Conservation (phyloP, 2,888 invertebrate genomes). For the Nymphalis c-album region DNA sequence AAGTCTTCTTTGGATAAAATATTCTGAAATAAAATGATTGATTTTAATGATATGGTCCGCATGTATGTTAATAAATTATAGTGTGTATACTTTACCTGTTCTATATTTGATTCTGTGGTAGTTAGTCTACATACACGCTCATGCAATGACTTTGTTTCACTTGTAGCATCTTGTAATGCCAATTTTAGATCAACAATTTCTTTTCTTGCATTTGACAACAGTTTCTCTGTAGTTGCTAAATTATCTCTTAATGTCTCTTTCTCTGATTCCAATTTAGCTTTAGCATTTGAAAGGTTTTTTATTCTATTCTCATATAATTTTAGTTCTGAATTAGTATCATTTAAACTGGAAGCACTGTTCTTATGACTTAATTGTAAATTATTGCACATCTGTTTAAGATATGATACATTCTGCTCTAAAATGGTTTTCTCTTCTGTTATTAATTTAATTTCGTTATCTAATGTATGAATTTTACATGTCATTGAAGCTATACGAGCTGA, state of each 20-base stretch:
- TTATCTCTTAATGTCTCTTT: conserved; percentile 82
- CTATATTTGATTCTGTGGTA: conserved; percentile 55
- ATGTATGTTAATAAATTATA: conserved; percentile 5
- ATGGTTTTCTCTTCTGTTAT: conserved; percentile 69
- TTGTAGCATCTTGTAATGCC: conserved; percentile 83
- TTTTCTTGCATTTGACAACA: conserved; percentile 85
- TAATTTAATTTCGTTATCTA: conserved; percentile 73
- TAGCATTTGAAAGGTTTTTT: conserved; percentile 73
- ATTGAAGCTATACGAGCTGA: conserved; percentile 62
- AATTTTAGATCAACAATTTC: conserved; percentile 83
- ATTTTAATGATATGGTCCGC: not conserved
- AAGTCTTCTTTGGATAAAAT: conserved; percentile 57
- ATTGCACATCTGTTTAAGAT: conserved; percentile 72
- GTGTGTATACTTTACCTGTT: conserved; percentile 53
- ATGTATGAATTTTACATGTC: conserved; percentile 63
- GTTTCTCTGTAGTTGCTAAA: conserved; percentile 81
- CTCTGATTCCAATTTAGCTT: conserved; percentile 85
- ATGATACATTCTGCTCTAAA: conserved; percentile 69
- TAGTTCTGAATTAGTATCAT: conserved; percentile 65
- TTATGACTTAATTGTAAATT: conserved; percentile 61
- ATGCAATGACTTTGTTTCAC: conserved; percentile 82
- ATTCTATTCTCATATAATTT: conserved; percentile 75
- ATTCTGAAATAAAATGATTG: conserved; percentile 53
- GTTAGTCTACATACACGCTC: conserved; percentile 67
- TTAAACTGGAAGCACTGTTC: conserved; percentile 50